Percentiles rank a stretch among this genome's conserved stretches.
phyloP scores from a whole-genome alignment of 2,113 vertebrate genomes.

The Sebastes fasciatus region DNA sequence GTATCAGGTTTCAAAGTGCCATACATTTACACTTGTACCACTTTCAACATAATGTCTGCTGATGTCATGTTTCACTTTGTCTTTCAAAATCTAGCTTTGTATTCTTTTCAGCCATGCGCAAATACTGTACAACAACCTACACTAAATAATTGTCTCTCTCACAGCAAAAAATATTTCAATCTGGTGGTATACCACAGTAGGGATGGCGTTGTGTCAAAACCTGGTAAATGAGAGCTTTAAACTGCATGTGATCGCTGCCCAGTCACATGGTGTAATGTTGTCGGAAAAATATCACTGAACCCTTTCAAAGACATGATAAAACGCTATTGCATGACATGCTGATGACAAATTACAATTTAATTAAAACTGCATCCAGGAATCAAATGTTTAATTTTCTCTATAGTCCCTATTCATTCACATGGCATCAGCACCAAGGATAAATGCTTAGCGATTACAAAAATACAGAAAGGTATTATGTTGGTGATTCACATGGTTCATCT shows the following conservation, averaged over 20 bases:
- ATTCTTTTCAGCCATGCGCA: background rate
- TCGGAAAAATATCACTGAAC: background rate
- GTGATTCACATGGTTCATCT: conserved; percentile 41
- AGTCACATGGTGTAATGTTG: background rate
- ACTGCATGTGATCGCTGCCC: background rate
- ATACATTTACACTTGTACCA: background rate
- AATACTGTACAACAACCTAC: background rate
- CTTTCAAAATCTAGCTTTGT: background rate
- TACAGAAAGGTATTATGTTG: conserved; percentile 15
- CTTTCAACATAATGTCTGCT: background rate
- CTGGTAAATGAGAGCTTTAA: background rate
- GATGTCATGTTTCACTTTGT: background rate
- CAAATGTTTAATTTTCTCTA: background rate
- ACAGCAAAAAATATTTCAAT: background rate
- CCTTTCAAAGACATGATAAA: conserved; percentile 2
- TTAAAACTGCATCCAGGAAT: conserved; percentile 4
- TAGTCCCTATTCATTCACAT: conserved; percentile 20
- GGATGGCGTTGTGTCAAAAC: background rate
- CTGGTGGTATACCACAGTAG: background rate
- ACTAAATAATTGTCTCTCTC: background rate
- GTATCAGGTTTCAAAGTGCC: conserved; percentile 59
- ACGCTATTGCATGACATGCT: background rate
- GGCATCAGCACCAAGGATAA: background rate
- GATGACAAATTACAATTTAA: conserved; percentile 13
- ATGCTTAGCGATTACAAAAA: background rate